Evolutionary conservation across 2,888 invertebrate genomes (phyloP).

Genomic region (Arge pagana): DNA sequence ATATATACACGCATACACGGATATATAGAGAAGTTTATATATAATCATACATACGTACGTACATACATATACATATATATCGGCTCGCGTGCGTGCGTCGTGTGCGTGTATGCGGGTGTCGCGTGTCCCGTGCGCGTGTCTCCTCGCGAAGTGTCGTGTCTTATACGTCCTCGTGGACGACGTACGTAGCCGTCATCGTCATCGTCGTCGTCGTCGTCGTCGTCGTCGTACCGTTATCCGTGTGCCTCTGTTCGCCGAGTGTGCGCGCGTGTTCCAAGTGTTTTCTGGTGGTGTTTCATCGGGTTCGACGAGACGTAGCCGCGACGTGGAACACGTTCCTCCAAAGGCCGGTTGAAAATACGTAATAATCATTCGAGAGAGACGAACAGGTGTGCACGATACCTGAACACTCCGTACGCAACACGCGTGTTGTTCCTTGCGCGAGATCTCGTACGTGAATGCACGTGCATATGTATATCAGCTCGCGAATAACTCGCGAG

Average conservation of each 20-base stretch:
- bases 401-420: too few relatives aligned
- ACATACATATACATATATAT: too few relatives aligned
- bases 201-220: background rate
- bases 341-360: background rate
- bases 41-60: too few relatives aligned
- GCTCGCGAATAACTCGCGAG: too few relatives aligned
- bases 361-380: background rate
- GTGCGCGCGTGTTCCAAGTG: background rate
- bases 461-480: too few relatives aligned
- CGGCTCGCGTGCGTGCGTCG: constrained; percentile 19
- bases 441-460: too few relatives aligned
- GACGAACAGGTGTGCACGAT: background rate
- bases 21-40: too few relatives aligned
- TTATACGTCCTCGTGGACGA: too few relatives aligned
- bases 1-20: too few relatives aligned
- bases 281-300: too few relatives aligned
- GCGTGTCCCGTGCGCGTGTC: constrained; percentile 27
- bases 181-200: background rate
- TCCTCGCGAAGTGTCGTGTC: background rate
- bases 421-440: too few relatives aligned
- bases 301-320: background rate
- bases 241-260: background rate
- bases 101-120: constrained; percentile 21
- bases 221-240: background rate
- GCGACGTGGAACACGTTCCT: constrained; percentile 25